phyloP scores from a whole-genome alignment of 2,888 invertebrate species.

The Agrochola lota region DNA sequence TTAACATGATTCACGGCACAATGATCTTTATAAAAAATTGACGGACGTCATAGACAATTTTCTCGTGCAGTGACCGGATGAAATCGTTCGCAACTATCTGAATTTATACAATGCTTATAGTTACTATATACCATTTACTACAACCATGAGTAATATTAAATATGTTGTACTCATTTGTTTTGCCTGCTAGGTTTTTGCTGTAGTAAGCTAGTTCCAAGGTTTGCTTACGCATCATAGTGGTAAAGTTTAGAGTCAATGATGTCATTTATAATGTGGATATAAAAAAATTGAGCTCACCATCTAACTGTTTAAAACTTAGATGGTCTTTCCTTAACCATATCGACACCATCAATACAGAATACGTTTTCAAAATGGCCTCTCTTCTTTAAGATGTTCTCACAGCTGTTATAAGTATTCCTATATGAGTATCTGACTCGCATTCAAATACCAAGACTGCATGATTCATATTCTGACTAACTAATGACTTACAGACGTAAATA shows the following conservation, averaged over 20 bases:
- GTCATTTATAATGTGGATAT: conserved; percentile 25
- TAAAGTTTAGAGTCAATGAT: conserved; percentile 32
- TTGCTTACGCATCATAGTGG: conserved; percentile 36
- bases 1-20: conserved; percentile 60
- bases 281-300: neutral
- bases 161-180: conserved; percentile 36
- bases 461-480: conserved; percentile 72
- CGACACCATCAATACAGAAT: neutral
- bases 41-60: conserved; percentile 73
- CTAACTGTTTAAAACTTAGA: neutral
- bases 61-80: conserved; percentile 75
- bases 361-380: conserved; percentile 28
- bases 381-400: conserved; percentile 46
- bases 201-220: conserved; percentile 38
- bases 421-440: conserved; percentile 50
- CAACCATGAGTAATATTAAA: conserved; percentile 32
- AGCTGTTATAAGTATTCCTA: conserved; percentile 55
- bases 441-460: conserved; percentile 62
- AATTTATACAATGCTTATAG: conserved; percentile 32
- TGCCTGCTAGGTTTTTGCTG: conserved; percentile 40
- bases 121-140: conserved; percentile 21
- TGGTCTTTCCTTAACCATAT: conserved; percentile 22
- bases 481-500: conserved; percentile 65
- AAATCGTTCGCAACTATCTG: conserved; percentile 75
- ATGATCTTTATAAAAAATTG: conserved; percentile 62